Evolutionary conservation across 2,113 vertebrate species (phyloP).

Genomic region (Plectropomus leopardus): DNA sequence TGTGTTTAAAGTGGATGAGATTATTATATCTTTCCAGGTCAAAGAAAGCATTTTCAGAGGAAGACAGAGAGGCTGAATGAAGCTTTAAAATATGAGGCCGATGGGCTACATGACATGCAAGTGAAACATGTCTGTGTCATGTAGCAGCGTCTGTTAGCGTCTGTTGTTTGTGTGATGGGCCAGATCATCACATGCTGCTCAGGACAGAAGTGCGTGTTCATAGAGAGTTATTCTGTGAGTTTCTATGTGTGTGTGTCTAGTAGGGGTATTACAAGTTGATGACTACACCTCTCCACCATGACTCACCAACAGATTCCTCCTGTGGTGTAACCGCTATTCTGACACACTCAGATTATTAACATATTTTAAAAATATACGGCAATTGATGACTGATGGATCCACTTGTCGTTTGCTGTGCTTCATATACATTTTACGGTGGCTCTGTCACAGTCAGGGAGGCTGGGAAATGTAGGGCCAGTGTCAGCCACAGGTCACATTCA

Average conservation of each 20-base stretch:
- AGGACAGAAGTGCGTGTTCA: conserved; percentile 46
- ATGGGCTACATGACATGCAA: conserved; percentile 14
- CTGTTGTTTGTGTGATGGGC: conserved; percentile 48
- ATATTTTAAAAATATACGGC: conserved; percentile 45
- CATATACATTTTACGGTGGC: conserved; percentile 38
- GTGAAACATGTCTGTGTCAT: conserved; percentile 34
- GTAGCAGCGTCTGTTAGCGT: conserved; percentile 36
- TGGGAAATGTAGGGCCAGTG: conserved; percentile 62
- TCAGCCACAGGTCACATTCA: conserved; percentile 66
- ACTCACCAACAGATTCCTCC: conserved; percentile 77
- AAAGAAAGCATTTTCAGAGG: neutral
- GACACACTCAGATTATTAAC: conserved; percentile 44
- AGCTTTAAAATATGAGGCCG: conserved; percentile 36
- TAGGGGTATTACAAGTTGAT: conserved; percentile 73
- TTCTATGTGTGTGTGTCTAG: conserved; percentile 26
- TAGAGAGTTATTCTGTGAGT: conserved; percentile 18
- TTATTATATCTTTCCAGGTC: conserved; percentile 1
- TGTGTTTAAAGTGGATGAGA: neutral
- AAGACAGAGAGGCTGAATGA: neutral
- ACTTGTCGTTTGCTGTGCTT: conserved; percentile 17
- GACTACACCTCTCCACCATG: conserved; percentile 76
- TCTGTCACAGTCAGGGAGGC: conserved; percentile 30
- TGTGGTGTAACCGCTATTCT: conserved; percentile 59
- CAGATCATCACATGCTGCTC: conserved; percentile 56
- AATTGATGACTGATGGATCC: conserved; percentile 48